Evolutionary conservation across 2,113 vertebrate species (phyloP).

Genomic region (Terrapene triunguis): DNA sequence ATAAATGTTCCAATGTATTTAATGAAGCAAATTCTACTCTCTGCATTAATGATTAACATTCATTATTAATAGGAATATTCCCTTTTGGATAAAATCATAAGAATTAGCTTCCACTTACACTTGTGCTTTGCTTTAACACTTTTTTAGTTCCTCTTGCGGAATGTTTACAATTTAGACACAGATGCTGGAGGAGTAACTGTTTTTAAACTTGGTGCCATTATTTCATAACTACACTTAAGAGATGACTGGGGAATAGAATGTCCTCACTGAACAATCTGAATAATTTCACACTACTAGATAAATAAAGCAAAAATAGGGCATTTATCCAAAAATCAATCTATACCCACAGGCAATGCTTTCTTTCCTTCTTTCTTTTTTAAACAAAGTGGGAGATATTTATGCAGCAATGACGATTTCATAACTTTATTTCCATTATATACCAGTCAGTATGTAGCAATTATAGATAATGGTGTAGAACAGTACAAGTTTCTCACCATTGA

Average conservation of each 20-base stretch:
- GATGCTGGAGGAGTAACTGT: neutral
- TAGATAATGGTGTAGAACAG: neutral
- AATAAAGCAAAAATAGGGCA: slow-evolving; percentile 29
- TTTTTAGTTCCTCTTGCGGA: slow-evolving; percentile 3
- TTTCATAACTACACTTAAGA: slow-evolving; percentile 41
- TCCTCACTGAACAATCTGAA: slow-evolving; percentile 40
- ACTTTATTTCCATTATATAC: slow-evolving; percentile 18
- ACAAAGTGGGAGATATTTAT: slow-evolving; percentile 1
- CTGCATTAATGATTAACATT: slow-evolving; percentile 10
- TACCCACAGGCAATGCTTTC: neutral
- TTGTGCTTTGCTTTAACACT: neutral
- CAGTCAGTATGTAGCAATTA: neutral
- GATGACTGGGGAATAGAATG: slow-evolving; percentile 1
- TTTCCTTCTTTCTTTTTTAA: slow-evolving; percentile 35
- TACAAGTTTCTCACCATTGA: neutral
- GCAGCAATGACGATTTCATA: neutral
- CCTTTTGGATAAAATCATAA: slow-evolving; percentile 21
- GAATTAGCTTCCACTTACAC: neutral
- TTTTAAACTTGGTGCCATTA: neutral
- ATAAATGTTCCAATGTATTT: neutral
- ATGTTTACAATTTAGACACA: slow-evolving; percentile 13
- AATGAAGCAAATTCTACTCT: slow-evolving; percentile 24
- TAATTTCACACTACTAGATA: slow-evolving; percentile 50
- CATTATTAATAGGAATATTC: slow-evolving; percentile 19
- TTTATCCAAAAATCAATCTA: slow-evolving; percentile 64